These are phyloP conservation scores for Aselliscus stoliczkanus DNA, from an alignment of 2,797 vertebrate genomes.

Conservation along the genomic window DNA sequence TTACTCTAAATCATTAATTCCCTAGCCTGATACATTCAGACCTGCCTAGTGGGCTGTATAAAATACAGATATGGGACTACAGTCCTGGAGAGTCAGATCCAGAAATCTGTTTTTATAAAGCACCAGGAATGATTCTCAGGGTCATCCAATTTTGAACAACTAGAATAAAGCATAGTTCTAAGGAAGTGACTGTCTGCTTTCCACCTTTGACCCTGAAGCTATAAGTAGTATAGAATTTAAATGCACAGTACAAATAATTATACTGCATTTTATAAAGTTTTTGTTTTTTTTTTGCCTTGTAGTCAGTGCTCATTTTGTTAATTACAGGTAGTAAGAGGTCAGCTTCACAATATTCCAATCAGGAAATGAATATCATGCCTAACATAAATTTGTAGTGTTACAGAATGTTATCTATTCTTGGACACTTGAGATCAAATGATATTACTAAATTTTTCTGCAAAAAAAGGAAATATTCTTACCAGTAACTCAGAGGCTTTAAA, in stretches of 20 bases:
- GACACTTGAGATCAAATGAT: constrained; percentile 7
- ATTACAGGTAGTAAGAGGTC: not conserved
- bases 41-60: not conserved
- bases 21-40: not conserved
- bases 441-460: too few species aligned
- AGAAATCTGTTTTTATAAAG: not conserved
- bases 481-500: not conserved
- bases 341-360: not conserved
- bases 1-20: not conserved
- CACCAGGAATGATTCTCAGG: not conserved
- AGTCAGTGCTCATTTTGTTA: not conserved
- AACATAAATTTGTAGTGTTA: not conserved
- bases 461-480: not conserved
- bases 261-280: not conserved
- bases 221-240: not conserved
- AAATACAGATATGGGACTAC: not conserved
- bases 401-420: not conserved
- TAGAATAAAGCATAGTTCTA: not conserved
- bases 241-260: not conserved
- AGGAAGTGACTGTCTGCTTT: not conserved
- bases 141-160: not conserved
- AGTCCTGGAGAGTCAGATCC: not conserved
- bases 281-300: not conserved
- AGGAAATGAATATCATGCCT: constrained; percentile 1
- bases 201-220: not conserved